Evolutionary conservation across 2,113 vertebrate species (phyloP).

Genomic region (Dicrurus megarhynchus): DNA sequence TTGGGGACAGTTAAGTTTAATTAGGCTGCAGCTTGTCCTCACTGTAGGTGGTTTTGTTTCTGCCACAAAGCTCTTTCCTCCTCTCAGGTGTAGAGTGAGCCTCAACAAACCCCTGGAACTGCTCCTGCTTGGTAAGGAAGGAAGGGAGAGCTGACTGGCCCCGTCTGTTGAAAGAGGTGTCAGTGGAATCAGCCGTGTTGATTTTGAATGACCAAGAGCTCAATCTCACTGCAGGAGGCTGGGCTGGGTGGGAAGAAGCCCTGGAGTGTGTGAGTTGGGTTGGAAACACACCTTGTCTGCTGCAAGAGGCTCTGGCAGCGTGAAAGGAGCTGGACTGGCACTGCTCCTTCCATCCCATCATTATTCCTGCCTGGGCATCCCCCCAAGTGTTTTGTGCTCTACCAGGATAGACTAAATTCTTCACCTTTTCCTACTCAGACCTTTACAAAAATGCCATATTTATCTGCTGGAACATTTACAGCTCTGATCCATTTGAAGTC

Average conservation of each 20-base stretch:
- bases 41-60: not conserved
- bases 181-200: not conserved
- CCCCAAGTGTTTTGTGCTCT: not conserved
- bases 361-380: not conserved
- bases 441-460: not conserved
- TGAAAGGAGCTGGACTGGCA: not conserved
- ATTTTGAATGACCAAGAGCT: not conserved
- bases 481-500: not conserved
- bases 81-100: not conserved
- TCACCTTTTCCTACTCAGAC: not conserved
- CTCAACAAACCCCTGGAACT: not conserved
- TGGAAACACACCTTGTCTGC: not conserved
- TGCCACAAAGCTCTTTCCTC: not conserved
- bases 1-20: slow-evolving; percentile 33
- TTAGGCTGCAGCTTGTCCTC: not conserved
- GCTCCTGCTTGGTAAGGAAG: not conserved
- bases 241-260: not conserved
- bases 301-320: not conserved
- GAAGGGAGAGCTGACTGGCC: not conserved
- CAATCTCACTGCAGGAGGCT: not conserved
- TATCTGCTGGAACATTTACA: not conserved
- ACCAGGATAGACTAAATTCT: not conserved
- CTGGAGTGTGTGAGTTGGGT: not conserved
- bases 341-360: not conserved
- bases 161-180: not conserved